Percentiles rank a stretch among this genome's conserved stretches.
phyloP scores from a whole-genome alignment of 2,113 vertebrate genomes.

The Probosciger aterrimus region DNA sequence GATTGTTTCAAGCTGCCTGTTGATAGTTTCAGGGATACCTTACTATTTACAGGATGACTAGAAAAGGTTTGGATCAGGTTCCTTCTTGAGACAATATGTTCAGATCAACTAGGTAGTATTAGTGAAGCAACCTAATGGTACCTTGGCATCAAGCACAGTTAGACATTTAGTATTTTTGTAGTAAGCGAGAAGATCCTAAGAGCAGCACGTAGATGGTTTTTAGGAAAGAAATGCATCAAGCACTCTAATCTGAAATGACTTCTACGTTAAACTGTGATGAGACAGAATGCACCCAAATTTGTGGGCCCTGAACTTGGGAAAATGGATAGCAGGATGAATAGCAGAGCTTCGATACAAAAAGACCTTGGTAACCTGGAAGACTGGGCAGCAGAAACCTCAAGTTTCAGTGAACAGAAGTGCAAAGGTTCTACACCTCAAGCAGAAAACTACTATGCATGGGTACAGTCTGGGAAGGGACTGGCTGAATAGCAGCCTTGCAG shows the following conservation, averaged over 20 bases:
- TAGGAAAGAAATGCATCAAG: neutral
- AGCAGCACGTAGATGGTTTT: neutral
- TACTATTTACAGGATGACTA: neutral
- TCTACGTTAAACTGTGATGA: neutral
- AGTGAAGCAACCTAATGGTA: neutral
- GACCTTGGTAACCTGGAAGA: neutral
- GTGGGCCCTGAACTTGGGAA: neutral
- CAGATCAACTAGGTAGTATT: neutral
- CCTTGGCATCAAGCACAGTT: neutral
- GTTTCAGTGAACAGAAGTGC: neutral
- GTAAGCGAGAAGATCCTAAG: neutral
- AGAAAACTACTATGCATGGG: neutral
- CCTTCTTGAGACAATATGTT: neutral
- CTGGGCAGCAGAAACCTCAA: neutral
- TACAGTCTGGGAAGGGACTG: neutral
- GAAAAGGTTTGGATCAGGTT: neutral
- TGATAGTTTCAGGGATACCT: neutral
- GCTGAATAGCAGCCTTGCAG: neutral
- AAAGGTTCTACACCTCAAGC: neutral
- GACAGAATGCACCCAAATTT: neutral
- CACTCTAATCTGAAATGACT: neutral
- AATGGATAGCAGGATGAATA: neutral
- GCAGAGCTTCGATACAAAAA: neutral
- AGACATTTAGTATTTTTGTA: neutral
- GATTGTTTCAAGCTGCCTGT: neutral